Percentiles rank a stretch among this genome's conserved stretches.
phyloP scores from a whole-genome alignment of 2,888 invertebrate genomes.

The Troides helena region DNA sequence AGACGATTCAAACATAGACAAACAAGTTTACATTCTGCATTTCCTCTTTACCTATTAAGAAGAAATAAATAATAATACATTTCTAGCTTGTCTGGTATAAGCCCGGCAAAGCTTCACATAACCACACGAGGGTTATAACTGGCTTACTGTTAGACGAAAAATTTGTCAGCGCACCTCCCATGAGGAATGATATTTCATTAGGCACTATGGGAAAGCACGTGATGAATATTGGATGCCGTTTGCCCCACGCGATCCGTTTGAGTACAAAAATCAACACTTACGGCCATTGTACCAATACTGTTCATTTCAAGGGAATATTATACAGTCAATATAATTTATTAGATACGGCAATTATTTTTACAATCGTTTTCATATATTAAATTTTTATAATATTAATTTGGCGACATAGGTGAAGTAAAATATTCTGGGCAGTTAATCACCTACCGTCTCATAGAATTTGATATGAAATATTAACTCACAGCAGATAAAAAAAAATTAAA shows the following conservation, averaged over 20 bases:
- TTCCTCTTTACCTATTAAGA: too few relatives aligned
- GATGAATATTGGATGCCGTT: slow-evolving; percentile 44
- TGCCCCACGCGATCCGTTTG: slow-evolving; percentile 45
- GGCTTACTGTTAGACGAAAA: slow-evolving; percentile 59
- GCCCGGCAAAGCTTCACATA: slow-evolving; percentile 2
- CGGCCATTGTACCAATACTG: slow-evolving; percentile 47
- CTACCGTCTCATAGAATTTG: too few relatives aligned
- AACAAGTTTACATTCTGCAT: too few relatives aligned
- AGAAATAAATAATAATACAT: slow-evolving; percentile 1
- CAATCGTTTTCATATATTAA: neutral
- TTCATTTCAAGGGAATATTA: slow-evolving; percentile 50
- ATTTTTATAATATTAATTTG: too few relatives aligned
- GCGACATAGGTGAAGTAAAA: too few relatives aligned
- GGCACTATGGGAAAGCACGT: slow-evolving; percentile 55
- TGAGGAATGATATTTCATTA: slow-evolving; percentile 52
- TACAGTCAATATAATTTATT: slow-evolving; percentile 35
- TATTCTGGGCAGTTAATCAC: too few relatives aligned
- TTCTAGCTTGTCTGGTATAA: neutral
- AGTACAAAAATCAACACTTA: slow-evolving; percentile 78
- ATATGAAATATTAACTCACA: too few relatives aligned
- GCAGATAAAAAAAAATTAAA: too few relatives aligned
- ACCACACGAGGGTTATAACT: slow-evolving; percentile 54
- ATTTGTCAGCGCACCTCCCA: slow-evolving; percentile 53
- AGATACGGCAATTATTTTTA: slow-evolving; percentile 40
- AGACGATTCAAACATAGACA: too few relatives aligned